Base-by-base conservation (phyloP, 1,140 invertebrate genomes). In the Drosophila repleta region DNA sequence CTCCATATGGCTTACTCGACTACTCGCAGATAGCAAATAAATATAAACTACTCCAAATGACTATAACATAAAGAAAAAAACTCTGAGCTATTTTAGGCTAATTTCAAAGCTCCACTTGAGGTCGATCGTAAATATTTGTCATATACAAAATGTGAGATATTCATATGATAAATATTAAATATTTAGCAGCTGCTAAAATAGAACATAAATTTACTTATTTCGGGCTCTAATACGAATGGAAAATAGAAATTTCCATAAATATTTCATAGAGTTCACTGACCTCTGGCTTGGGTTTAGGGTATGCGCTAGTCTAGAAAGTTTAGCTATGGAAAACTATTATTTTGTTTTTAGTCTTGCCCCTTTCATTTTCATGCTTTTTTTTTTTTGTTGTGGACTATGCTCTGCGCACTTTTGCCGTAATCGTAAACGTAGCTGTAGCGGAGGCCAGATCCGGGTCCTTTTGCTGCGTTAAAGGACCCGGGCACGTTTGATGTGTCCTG, bases 401-500 rank as follows among this genome's bases (percentile, higher is more conserved):
- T 65, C 60, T 57, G 43, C 18, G 46, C 29, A 69, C 20, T 71
- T 37, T 45, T 18, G 46, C 46, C 29, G 17, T 52, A 61, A 52
- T 20, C 49, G 39, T 69, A 17, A 20, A 6, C 17, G 17, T 10
- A 18, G 8, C 18, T 26, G 24, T 24, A 10, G 18, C 11, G 45
- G 37, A 49, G 20, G 26, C 66, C 60, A 55, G 71, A 60, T 62
- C 63, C 65, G 64, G 62, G 66, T 75, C 65, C 68, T 69, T 75
- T 75, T 75, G 73, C 66, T 72, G 51, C 66, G 52, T 53, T 43
- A 43, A 15, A 17, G 39, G 39, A 66, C 66, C 67, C 71, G 60
- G 62, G 66, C 79, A 73, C 74, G 74, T 76, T 76, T 76, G 74
- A 76, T 76, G 64, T 73, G 48, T 55, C 52, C 61, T 76, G 69